Base-by-base conservation (phyloP, 2,888 invertebrate species). In the Cerceris rybyensis region DNA sequence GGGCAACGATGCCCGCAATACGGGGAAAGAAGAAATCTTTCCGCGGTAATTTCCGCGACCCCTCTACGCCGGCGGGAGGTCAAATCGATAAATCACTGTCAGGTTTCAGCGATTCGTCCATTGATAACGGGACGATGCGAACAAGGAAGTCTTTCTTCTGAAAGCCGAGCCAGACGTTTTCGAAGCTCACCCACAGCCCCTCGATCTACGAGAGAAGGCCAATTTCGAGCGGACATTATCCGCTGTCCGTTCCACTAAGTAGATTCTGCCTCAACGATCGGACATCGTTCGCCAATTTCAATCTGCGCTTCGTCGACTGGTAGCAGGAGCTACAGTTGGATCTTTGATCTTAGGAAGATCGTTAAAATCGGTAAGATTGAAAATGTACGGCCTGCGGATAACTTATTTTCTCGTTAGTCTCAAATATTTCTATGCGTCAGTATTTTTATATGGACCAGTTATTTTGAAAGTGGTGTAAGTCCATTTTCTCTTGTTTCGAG, bases 31-130 rank as follows among this genome's bases (percentile, higher is more conserved):
- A 71, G 66, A 68, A 75, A 73, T 70, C 69, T 70, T 73, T 57
- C 66, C 66, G 59, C 59, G 49, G 79, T 67, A 79, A 79, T 80
- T 80, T 78, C 80, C 75, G 75, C 70, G 83, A 80, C 83, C 80
- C 80, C 49, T 50, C 66, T 66, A 64, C 57, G 68, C 70, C 28
- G 42, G 58, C 17, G 61, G 66, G 65, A 68, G 83, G 83, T 83
- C 83, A 73, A 42, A 75, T 70, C 83, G 80, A 83, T 83, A 75
- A 83, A 83, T 83, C 83, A 81, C 78, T 78, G 83, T 83, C 83
- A 66, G 42, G 76, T 75, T 77, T 67, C 78, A 70, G 68, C 80
- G 83, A 81, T 81, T 80, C 72, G 83, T 72, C 71, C 83, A 83
- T 83, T 83, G 83, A 83, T 83, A 83, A 83, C 75, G 71, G 64